phyloP scores from a whole-genome alignment of 1,140 invertebrate genomes.

The Lutraria rhynchaena region DNA sequence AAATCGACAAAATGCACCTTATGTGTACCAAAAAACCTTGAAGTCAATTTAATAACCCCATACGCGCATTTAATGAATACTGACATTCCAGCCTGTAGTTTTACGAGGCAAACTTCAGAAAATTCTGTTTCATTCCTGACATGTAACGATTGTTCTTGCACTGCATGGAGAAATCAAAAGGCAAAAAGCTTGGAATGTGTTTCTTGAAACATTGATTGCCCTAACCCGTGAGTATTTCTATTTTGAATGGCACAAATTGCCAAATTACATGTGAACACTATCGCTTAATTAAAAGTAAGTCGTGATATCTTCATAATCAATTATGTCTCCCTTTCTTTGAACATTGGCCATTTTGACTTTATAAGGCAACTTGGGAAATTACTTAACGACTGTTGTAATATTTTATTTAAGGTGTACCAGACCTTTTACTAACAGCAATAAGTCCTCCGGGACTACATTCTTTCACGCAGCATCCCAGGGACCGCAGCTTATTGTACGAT shows the following conservation, averaged over 20 bases:
- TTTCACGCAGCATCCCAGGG: background rate
- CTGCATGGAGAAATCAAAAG: no score
- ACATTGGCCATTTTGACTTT: constrained; percentile 51
- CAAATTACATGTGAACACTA: constrained; percentile 38
- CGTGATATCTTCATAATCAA: constrained; percentile 53
- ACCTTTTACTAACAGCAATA: constrained; percentile 15
- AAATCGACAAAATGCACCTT: no score
- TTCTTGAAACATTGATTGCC: no score
- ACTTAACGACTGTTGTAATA: constrained; percentile 54
- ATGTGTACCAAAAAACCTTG: no score
- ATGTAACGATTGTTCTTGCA: no score
- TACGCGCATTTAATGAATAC: no score
- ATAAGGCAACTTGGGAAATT: constrained; percentile 58
- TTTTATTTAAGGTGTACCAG: constrained; percentile 58
- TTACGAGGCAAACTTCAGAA: no score
- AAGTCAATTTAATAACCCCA: no score
- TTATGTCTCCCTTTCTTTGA: constrained; percentile 47
- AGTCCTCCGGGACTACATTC: constrained; percentile 2
- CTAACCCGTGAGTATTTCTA: no score
- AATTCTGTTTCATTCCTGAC: no score
- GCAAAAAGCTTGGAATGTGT: no score
- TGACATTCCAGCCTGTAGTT: no score
- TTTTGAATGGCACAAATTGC: constrained; percentile 32
- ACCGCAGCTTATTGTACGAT: constrained; percentile 41
- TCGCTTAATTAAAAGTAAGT: constrained; percentile 48